Evolutionary conservation across 2,113 vertebrate species (phyloP), one percentile per base, ranked within the genome.

Genomic region (Ammodramus savannarum): DNA sequence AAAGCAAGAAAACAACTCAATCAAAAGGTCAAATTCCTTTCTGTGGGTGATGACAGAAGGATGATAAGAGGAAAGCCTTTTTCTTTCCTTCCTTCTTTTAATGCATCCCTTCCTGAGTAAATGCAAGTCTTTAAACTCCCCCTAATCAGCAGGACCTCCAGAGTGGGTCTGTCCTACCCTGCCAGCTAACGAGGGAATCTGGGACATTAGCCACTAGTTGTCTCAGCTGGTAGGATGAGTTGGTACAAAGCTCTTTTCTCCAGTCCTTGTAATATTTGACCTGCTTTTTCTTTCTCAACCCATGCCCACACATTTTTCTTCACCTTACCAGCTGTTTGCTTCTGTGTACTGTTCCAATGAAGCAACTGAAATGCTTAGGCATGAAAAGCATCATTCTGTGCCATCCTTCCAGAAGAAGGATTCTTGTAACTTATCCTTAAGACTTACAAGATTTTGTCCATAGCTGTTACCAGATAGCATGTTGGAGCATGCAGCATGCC

Each of bases 1-100:
- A 95, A 97, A 97, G 96, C 87, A 87, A 89, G 91, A 96, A 96
- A 97, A 96, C 95, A 95, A 89, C 91, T 95, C 94, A 95, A 97
- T 96, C 85, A 92, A 89, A 89, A 96, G 94, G 95, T 95, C 96
- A 97, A 76, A 96, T 97, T 96, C 95, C 89, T 97, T 96, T 95
- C 91, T 79, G 54, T 79, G 87, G 81, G 85, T 89, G 93, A 96
- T 95, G 95, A 95, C 46, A 54, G 87, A 95, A 95, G 71, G 81
- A 91, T 76, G 91, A 92, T 92, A 95, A 89, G 91, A 95, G 92
- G 71, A 93, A 91, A 94, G 74, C 46, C 38, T 91, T 95, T 95
- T 95, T 87, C 93, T 92, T 95, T 85, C 84, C 93, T 84, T 95
- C 89, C 84, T 95, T 87, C 84, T 87, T 94, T 89, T 87, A 96